These are phyloP conservation scores for Nothoprocta pentlandii DNA, from an alignment of 2,113 vertebrate genomes.

Conservation along the genomic window DNA sequence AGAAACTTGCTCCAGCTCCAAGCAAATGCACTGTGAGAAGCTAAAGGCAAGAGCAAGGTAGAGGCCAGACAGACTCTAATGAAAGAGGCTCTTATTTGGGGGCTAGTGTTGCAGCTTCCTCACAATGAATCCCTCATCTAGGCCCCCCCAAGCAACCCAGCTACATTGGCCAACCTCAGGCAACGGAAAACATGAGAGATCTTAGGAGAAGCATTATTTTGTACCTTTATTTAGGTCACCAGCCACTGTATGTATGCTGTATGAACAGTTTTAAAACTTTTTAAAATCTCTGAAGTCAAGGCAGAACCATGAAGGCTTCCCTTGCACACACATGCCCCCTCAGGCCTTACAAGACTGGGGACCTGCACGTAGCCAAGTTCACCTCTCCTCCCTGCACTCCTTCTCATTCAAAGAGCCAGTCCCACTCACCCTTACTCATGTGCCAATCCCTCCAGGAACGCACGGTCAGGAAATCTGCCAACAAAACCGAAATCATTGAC, in stretches of 20 bases:
- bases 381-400: not conserved
- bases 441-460: not conserved
- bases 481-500: not conserved
- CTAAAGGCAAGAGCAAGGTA: not conserved
- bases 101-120: not conserved
- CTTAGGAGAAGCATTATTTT: not conserved
- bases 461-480: not conserved
- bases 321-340: not conserved
- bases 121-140: not conserved
- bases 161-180: no score
- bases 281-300: not conserved
- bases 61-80: not conserved
- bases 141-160: not conserved
- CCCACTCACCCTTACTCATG: not conserved
- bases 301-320: no score
- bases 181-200: not conserved
- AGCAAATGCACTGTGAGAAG: not conserved
- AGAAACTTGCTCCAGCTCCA: not conserved
- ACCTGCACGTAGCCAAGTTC: not conserved
- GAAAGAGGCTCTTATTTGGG: not conserved
- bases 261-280: not conserved
- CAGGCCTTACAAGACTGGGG: no score
- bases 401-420: not conserved
- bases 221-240: not conserved
- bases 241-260: not conserved